Percentiles rank a stretch among this genome's conserved stretches.
These are phyloP conservation scores for Eremobia ochroleuca DNA, from an alignment of 2,888 invertebrate genomes.

Conservation along the genomic window DNA sequence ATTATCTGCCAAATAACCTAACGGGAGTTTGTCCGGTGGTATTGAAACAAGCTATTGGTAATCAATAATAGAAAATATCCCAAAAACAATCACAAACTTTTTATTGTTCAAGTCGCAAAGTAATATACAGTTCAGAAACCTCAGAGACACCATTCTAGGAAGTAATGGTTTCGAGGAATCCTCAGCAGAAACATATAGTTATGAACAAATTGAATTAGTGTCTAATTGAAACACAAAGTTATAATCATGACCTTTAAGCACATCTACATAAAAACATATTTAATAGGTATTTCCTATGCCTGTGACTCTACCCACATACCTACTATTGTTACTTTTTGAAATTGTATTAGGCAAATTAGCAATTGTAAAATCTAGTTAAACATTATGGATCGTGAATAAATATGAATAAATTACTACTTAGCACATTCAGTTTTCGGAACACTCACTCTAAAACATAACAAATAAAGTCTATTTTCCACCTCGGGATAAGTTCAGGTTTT, in stretches of 20 bases:
- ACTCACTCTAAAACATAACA: background rate
- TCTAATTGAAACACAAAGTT: conserved; percentile 4
- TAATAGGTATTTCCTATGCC: background rate
- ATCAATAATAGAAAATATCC: background rate
- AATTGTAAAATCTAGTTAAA: background rate
- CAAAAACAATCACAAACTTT: background rate
- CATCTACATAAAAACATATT: conserved; percentile 22
- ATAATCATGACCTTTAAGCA: conserved; percentile 23
- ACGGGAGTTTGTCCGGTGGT: background rate
- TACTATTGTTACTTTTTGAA: background rate
- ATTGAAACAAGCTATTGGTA: background rate
- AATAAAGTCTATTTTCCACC: background rate
- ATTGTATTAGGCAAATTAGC: background rate
- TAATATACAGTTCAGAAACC: background rate
- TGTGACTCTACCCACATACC: too few species aligned
- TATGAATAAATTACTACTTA: background rate
- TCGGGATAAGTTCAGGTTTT: background rate
- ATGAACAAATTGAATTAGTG: background rate
- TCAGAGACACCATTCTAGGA: background rate
- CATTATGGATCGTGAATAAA: background rate
- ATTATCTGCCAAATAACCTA: background rate
- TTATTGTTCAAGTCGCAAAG: background rate
- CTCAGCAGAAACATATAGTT: background rate
- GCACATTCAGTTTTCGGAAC: background rate
- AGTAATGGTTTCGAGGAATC: background rate